Evolutionary conservation across 53 echinoderm and acorn worm species (phyloP).

Genomic region (Mesocentrotus franciscanus): DNA sequence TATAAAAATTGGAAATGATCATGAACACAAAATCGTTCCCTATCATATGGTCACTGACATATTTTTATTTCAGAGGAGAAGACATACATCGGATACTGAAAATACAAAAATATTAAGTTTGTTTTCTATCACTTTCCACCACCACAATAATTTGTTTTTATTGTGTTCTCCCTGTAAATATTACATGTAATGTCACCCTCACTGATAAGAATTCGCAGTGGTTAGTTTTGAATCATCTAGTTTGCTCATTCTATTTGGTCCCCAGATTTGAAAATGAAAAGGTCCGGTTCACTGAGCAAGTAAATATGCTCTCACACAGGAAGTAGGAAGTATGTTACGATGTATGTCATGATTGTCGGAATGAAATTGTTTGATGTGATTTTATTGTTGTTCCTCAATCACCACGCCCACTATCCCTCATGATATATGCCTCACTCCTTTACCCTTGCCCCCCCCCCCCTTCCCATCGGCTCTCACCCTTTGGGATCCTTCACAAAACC

Average conservation of each 20-base stretch:
- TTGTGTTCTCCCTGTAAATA: background rate
- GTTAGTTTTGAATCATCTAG: background rate
- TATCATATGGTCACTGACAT: no score
- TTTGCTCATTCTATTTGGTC: background rate
- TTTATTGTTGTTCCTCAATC: background rate
- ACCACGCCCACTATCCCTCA: background rate
- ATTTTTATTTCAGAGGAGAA: no score
- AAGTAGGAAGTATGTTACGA: background rate
- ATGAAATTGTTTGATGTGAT: background rate
- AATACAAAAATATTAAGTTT: no score
- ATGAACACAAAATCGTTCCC: no score
- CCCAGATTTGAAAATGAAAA: constrained; percentile 21
- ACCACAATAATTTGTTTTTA: no score
- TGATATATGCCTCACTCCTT: background rate
- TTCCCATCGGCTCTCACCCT: no score
- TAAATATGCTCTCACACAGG: background rate
- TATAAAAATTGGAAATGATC: no score
- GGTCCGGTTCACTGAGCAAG: background rate
- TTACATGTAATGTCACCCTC: background rate
- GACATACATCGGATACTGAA: no score
- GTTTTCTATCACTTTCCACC: no score
- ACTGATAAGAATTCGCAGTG: background rate
- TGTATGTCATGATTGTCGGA: background rate
- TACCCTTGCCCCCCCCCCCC: no score
- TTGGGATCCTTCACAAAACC: no score